Percentiles rank a stretch among this genome's conserved stretches.
Evolutionary conservation across 2,797 vertebrate genomes (phyloP).

Genomic region (Megalops cyprinoides): DNA sequence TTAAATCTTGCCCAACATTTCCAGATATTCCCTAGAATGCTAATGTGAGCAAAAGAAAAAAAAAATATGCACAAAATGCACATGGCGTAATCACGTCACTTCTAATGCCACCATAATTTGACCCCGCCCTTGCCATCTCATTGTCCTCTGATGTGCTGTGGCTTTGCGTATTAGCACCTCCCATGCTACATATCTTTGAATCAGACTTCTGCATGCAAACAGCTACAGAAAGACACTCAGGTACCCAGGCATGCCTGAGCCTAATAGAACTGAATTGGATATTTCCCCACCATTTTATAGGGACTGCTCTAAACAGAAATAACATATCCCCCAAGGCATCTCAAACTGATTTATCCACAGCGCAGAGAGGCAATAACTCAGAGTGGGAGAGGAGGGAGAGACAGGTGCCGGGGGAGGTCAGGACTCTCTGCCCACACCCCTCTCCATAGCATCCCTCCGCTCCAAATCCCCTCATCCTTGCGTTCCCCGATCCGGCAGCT

Average conservation of each 20-base stretch:
- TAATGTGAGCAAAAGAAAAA: neutral
- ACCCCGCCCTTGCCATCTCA: too few species aligned
- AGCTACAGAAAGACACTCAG: slow-evolving; percentile 49
- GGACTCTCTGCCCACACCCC: neutral
- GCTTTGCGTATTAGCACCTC: too few species aligned
- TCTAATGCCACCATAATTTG: neutral
- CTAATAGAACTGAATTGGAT: slow-evolving; percentile 69
- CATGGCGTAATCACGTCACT: neutral
- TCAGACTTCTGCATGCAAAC: neutral
- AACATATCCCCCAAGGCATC: slow-evolving; percentile 16
- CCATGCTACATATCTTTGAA: too few species aligned
- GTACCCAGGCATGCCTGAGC: slow-evolving; percentile 56
- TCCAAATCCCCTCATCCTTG: slow-evolving; percentile 37
- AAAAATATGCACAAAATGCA: neutral
- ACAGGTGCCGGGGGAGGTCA: slow-evolving; percentile 23
- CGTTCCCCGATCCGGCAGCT: slow-evolving; percentile 33
- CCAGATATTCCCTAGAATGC: neutral
- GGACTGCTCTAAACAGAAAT: slow-evolving; percentile 33
- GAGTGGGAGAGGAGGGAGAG: slow-evolving; percentile 38
- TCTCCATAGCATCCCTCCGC: neutral
- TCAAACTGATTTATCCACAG: slow-evolving; percentile 17
- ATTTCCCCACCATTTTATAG: slow-evolving; percentile 58
- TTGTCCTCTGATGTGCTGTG: too few species aligned
- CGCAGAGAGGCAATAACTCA: neutral
- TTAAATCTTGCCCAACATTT: neutral